Percentiles rank a stretch among this genome's conserved stretches.
Conservation (phyloP, 2,113 vertebrate species). For the Macquaria ambigua region DNA sequence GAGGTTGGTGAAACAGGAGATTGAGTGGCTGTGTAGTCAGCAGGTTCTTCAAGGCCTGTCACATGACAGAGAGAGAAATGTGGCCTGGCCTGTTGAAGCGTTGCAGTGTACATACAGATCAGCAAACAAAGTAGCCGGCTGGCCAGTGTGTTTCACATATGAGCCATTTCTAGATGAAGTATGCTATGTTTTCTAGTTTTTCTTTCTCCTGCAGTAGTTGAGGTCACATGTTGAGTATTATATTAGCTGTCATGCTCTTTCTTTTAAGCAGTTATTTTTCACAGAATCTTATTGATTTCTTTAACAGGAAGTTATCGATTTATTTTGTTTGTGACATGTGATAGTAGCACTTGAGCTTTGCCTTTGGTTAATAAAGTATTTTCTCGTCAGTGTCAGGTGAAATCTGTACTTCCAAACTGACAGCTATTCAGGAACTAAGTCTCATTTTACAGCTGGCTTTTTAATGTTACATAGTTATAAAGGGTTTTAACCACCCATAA, state of each 20-base stretch:
- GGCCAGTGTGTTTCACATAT: background rate
- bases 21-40: constrained; percentile 71
- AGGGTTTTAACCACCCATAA: background rate
- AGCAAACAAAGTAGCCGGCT: background rate
- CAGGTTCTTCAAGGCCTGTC: constrained; percentile 65
- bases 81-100: background rate
- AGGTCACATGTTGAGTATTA: constrained; percentile 19
- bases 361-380: background rate
- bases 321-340: background rate
- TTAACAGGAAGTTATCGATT: constrained; percentile 6
- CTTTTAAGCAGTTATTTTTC: background rate
- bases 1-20: constrained; percentile 60
- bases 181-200: background rate
- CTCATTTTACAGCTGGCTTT: background rate
- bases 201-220: background rate
- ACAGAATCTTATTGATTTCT: constrained; percentile 1
- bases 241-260: background rate
- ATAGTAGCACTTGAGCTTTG: background rate
- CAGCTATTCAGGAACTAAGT: background rate
- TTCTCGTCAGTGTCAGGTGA: background rate
- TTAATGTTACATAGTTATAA: background rate
- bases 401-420: background rate
- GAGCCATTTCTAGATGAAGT: background rate
- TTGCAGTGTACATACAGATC: background rate
- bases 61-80: constrained; percentile 64